Base-by-base conservation (phyloP, 2,888 invertebrate species). In the Xestia ashworthii region DNA sequence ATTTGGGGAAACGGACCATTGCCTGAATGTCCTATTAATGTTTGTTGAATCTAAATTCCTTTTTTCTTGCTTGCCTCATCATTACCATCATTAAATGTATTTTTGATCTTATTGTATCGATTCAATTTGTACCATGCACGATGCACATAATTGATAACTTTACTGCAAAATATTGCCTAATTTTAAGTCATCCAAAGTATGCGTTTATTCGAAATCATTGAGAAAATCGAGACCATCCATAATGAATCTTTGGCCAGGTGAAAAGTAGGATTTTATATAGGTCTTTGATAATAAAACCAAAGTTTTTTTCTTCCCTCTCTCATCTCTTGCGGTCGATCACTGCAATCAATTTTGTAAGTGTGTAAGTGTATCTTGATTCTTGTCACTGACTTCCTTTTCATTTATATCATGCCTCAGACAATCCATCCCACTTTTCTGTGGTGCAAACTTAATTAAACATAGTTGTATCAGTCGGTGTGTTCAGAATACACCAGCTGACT, bases 401-500 rank as follows among this genome's bases (percentile, higher is more conserved):
- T 62, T 62, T 38, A 19, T 1, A 14, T 22, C 5, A 22, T 66
- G 14, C 14, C 22, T 55, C 41, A 38, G 32, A 32, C 32, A 25
- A 22, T 73, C 14, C 16, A 19, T 44, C 22, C 16, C 22, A 71
- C 1, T 38, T 74, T 25, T 19, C 22, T 22, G 46, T 25, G n/a
- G 19, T 38, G 44, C 19, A 46, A 38, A 55, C 12, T 12, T 9
- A 11, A 19, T 46, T 22, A 68, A 65, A 65, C 32, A 70, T 41
- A 38, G n/a, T 66, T 69, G 25, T 68, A 78, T 68, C 69, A 71
- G 25, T 50, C 46, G 25, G 50, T 44, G 67, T 65, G 25, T 71
- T 55, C 83, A 86, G 86, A 84, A 84, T 84, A 84, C 86, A 64
- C 83, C 86, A 85, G 74, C 73, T 72, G 76, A 84, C 83, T 85